Base-by-base conservation (phyloP, 2,888 invertebrate genomes). In the Venusia cambrica region DNA sequence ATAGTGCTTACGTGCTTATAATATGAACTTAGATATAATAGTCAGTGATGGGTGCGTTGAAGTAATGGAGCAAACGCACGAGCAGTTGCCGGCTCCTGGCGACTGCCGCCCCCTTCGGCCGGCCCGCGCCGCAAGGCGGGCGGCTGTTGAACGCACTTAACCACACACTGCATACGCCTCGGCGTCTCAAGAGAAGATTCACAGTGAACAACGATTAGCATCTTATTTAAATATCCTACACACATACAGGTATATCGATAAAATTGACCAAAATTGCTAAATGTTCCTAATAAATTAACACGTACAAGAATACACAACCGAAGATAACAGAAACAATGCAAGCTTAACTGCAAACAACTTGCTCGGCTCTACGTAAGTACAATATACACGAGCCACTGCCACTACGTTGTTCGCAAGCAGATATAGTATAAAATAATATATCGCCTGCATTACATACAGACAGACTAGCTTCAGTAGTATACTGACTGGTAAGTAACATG, bases 251-350 rank as follows among this genome's bases (percentile, higher is more conserved):
- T 63, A 60, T 54, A 66, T 71, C 66, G 60, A 59, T 71, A 73
- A 76, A 83, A 81, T 83, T 83, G 78, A 83, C 83, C 45, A 62
- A 73, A 73, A 74, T 79, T 77, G 71, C 73, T 75, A 75, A 73
- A 66, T 54, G 57, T 73, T 71, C 60, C 54, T 54, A 67, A 70
- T 45, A 40, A 52, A 44, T 36, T 32, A 44, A 45, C 26, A 41
- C 22, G 10, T 15, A 37, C 21, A 32, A 14, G 19, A 35, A 38
- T 29, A 37, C 15, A 7, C 9, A 38, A 40, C 27, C 32, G 25
- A 37, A 38, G 31, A 42, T 29, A 2, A 26, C 18, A 3, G 1
- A 16, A 16, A 27, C 6, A 20, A 13, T 10, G 19, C 22, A 35
- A 47, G 50, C 41, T 21, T 43, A 47, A 53, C 33, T 53, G 57